Evolutionary conservation across 2,113 vertebrate species (phyloP), one percentile per base, ranked within the genome.

Genomic region (Semnornis frantzii): DNA sequence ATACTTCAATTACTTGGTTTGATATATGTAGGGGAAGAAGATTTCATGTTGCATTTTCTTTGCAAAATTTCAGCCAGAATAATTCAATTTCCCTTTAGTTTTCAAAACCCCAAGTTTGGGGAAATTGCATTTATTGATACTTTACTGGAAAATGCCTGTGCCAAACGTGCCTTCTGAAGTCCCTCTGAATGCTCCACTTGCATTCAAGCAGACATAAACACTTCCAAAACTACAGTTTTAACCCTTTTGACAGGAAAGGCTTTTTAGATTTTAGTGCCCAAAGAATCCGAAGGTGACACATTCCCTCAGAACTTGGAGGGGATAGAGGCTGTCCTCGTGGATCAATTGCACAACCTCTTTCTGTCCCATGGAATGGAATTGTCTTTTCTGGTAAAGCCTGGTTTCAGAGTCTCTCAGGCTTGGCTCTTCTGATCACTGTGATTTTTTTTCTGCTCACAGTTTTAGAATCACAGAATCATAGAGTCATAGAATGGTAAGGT

Each of bases 341-440:
- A 70, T 69, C n/a, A 87, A 11, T 42, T 50, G 19, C 16, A 68
- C 1, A 8, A 21, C 52, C 3, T 74, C 18, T 76, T 70, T 73
- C 80, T 10, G 18, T 25, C 24, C 14, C 18, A 42, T 46, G 10
- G 12, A 85, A 73, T 57, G 16, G 18, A 70, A 76, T 20, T 62
- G 4, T 54, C 16, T 92, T 70, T 66, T 70, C 52, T 77, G 31
- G 31, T 54, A 79, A 87, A 88, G 4, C 5, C 13, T 62, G 4
- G 10, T 75, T 87, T 94, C 55, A 72, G n/a, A 3, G 5, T 9
- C 44, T 64, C 7, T 75, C 44, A 79, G 12, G 6, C 12, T 28
- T n/a, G 14, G 4, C 21, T 79, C 4, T 83, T 42, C 10, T 77
- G 10, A 2, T 8, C 0, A 0, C 1, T 58, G 65, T 18, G 18